Evolutionary conservation across 2,113 vertebrate genomes (phyloP), one percentile per base, ranked within the genome.

Genomic region (Lophotis ruficrista): DNA sequence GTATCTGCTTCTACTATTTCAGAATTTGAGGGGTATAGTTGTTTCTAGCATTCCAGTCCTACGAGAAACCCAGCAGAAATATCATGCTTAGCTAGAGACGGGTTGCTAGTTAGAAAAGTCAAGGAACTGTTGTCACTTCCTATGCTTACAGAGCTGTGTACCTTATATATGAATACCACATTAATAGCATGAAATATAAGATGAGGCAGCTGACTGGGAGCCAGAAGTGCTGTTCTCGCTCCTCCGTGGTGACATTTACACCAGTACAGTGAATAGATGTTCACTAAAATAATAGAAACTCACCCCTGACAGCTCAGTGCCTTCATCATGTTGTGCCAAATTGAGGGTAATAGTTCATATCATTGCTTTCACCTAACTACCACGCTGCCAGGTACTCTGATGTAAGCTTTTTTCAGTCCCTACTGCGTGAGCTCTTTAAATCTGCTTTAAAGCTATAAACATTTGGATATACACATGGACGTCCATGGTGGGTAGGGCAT

Each of bases 391-490:
- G 43, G 14, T 41, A 50, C 41, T 61, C 27, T 35, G 30, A 14
- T 37, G 23, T 47, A 33, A 83, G 14, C 43, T 80, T 80, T 87
- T n/a, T 83, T 70, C 30, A 45, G 50, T 27, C 24, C 8, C 10
- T 73, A 6, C 23, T 33, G 6, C 37, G 31, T 13, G 12, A 92
- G 12, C 12, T 69, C 33, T 95, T 88, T 51, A 71, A 85, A 93
- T 90, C 21, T 80, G 6, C 27, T 80, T 73, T 75, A 87, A 75
- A 91, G 20, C 43, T 82, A 13, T 47, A 58, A 81, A 45, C 41
- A 45, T 7, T 48, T 2, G 10, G 31, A 54, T n/a, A 54, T 6
- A 19, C 3, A 4, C 0, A 0, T 37, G n/a, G n/a, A n/a, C n/a
- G 28, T 30, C 43, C 6, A 25, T 18, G 12, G 10, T 43, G 14